Percentiles rank a stretch among this genome's conserved stretches.
Conservation (phyloP, 2,888 invertebrate species). For the Trissoscelio sp. region DNA sequence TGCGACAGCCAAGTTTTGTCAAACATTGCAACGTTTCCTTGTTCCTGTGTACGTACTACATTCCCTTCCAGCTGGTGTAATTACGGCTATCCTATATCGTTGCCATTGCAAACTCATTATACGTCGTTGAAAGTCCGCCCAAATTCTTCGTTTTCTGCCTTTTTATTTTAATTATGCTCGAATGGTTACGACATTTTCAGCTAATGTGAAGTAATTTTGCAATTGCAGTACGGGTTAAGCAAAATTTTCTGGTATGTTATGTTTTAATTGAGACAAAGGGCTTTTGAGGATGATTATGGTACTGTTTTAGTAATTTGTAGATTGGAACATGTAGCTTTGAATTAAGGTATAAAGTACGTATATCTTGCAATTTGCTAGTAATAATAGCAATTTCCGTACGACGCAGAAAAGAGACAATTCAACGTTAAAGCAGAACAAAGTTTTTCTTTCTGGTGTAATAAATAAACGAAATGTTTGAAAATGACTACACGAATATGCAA, state of each 20-base stretch:
- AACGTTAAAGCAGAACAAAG: too few relatives aligned
- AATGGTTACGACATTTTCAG: constrained; percentile 26
- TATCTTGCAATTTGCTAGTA: too few relatives aligned
- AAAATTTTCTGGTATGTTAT: not conserved
- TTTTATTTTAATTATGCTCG: constrained; percentile 15
- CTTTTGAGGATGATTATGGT: too few relatives aligned
- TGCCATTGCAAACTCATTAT: constrained; percentile 49
- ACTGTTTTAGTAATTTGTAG: too few relatives aligned
- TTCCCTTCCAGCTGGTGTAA: constrained; percentile 29
- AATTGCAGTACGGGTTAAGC: not conserved
- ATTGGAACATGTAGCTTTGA: too few relatives aligned
- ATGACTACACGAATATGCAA: too few relatives aligned
- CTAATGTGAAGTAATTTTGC: constrained; percentile 4
- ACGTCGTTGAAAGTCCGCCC: constrained; percentile 15
- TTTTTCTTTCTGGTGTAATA: too few relatives aligned
- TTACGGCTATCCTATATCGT: constrained; percentile 33
- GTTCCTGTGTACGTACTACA: constrained; percentile 3
- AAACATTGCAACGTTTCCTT: constrained; percentile 53
- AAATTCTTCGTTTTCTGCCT: constrained; percentile 13
- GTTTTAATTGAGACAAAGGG: constrained; percentile 14
- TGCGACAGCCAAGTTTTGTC: constrained; percentile 60
- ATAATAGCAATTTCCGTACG: too few relatives aligned
- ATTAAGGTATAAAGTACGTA: too few relatives aligned
- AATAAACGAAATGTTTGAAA: too few relatives aligned
- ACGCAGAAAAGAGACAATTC: too few relatives aligned